phyloP scores from a whole-genome alignment of 1,140 invertebrate species.

The Macrocentrus cingulum region DNA sequence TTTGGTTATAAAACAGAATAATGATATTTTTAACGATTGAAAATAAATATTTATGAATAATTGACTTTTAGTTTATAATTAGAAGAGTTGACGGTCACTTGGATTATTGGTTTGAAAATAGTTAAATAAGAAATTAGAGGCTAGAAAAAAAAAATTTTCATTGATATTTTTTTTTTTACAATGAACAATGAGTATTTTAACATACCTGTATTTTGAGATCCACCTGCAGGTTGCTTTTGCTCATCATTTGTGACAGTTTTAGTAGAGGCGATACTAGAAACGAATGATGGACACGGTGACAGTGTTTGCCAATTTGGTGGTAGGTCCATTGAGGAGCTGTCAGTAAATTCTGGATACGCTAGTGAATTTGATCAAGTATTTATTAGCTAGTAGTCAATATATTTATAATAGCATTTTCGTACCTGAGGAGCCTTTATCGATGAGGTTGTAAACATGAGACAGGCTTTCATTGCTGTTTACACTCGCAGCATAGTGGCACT shows the following conservation, averaged over 20 bases:
- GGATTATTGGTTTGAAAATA: neutral
- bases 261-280: neutral
- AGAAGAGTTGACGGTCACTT: too few relatives aligned
- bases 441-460: neutral
- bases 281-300: conserved; percentile 1
- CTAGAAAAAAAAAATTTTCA: neutral
- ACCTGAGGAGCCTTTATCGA: neutral
- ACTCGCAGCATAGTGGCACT: conserved; percentile 5
- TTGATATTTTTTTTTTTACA: neutral
- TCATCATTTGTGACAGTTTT: neutral
- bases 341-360: neutral
- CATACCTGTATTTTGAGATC: neutral
- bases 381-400: neutral
- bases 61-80: too few relatives aligned
- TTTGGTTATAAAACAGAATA: too few relatives aligned
- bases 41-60: too few relatives aligned
- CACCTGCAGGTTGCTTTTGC: too few relatives aligned
- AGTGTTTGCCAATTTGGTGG: conserved; percentile 3
- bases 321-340: neutral
- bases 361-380: neutral
- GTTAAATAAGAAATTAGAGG: neutral
- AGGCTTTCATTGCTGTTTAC: conserved; percentile 5
- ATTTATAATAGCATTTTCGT: neutral
- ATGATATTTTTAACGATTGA: too few relatives aligned
- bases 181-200: neutral